These are phyloP conservation scores for Etheostoma cragini DNA, from an alignment of 2,113 vertebrate genomes.

Conservation along the genomic window DNA sequence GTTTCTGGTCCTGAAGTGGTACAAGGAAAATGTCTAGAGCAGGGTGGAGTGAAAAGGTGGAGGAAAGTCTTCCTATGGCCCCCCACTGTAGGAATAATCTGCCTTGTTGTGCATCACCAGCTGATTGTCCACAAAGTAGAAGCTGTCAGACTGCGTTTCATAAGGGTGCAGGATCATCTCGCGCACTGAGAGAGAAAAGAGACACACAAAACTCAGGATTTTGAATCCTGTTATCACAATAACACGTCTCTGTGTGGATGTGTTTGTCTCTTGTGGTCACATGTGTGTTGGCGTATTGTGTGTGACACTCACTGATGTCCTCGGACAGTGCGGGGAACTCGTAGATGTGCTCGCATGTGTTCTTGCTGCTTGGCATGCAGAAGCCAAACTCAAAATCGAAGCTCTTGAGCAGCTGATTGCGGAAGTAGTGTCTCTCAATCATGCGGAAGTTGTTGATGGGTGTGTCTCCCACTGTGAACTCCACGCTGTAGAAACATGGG, in stretches of 20 bases:
- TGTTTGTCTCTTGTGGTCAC: slow-evolving; percentile 19
- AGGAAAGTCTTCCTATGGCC: slow-evolving; percentile 82
- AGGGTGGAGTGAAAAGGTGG: slow-evolving; percentile 6
- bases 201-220: slow-evolving; percentile 16
- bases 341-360: slow-evolving; percentile 98
- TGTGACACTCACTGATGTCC: slow-evolving; percentile 91
- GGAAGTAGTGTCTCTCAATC: slow-evolving; percentile 99
- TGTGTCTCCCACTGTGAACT: slow-evolving; percentile 97
- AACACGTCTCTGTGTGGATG: neutral
- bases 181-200: slow-evolving; percentile 84
- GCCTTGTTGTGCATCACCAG: slow-evolving; percentile 99
- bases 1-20: slow-evolving; percentile 63
- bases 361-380: slow-evolving; percentile 99
- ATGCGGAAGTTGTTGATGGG: slow-evolving; percentile 98
- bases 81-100: slow-evolving; percentile 97
- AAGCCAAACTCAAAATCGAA: slow-evolving; percentile 99
- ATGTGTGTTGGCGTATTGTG: neutral
- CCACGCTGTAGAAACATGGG: slow-evolving; percentile 86
- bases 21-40: slow-evolving; percentile 49
- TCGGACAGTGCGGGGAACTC: slow-evolving; percentile 97
- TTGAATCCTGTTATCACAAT: neutral
- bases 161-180: slow-evolving; percentile 97
- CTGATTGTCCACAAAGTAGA: slow-evolving; percentile 99
- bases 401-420: slow-evolving; percentile 94
- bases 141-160: slow-evolving; percentile 99